Evolutionary conservation across 2,888 invertebrate species (phyloP).

Genomic region (Tenthredo distinguenda): DNA sequence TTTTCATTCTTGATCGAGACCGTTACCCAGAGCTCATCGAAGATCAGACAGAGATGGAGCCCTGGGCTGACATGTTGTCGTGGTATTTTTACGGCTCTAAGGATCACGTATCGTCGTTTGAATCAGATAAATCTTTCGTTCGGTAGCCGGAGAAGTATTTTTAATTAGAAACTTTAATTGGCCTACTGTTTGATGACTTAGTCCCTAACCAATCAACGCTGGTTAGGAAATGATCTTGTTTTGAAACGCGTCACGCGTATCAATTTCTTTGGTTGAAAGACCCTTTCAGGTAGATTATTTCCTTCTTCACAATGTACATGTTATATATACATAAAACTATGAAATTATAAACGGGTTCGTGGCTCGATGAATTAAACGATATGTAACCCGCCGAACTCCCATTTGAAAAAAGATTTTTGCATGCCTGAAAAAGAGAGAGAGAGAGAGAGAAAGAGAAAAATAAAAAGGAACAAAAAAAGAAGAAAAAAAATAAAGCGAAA

Average conservation of each 20-base stretch:
- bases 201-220: constrained; percentile 2
- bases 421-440: neutral
- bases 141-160: constrained; percentile 9
- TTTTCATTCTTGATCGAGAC: constrained; percentile 11
- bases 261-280: neutral
- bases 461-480: neutral
- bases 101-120: constrained; percentile 23
- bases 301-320: neutral
- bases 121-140: constrained; percentile 42
- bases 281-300: neutral
- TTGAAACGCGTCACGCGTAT: neutral
- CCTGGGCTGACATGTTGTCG: constrained; percentile 33
- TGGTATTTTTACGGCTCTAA: constrained; percentile 35
- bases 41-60: constrained; percentile 28
- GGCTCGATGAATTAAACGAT: neutral
- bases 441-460: neutral
- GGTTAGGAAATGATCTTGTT: neutral
- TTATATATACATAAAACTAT: neutral
- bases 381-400: neutral
- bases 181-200: constrained; percentile 28
- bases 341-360: neutral
- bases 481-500: too few relatives aligned
- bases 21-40: constrained; percentile 23
- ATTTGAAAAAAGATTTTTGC: neutral
- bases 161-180: constrained; percentile 48